Evolutionary conservation across 2,888 invertebrate genomes (phyloP), one percentile per base, ranked within the genome.

Genomic region (Diarsia brunnea): DNA sequence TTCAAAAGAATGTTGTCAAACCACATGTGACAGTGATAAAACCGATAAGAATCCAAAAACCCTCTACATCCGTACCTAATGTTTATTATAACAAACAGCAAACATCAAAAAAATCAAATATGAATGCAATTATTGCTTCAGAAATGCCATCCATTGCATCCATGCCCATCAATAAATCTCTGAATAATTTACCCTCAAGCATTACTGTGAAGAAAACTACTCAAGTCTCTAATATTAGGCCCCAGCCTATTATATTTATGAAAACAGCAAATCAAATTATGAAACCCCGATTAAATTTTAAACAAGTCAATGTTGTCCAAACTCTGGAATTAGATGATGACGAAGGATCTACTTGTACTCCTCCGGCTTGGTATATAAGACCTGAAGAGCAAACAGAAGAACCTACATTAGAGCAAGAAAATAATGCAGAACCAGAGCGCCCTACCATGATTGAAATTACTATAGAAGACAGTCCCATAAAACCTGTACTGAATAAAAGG

Each of bases 381-480:
- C 96, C 96, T n/a, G 96, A 96, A 85, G 94, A 96, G 69, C 90
- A 90, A 78, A 79, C 73, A 24, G 71, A 84, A 47, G 8, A 64
- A 69, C 19, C 70, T 75, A 72, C 79, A 55, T 68, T 91, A 63
- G 92, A 95, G 81, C 84, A 91, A 73, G 84, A 91, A 79, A 96
- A 96, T 84, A 95, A 95, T 87, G 91, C 89, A 83, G 95, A 96
- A 82, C 95, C 95, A 67, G 91, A 92, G 45, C 60, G 76, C 45
- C 71, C 79, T 4, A 90, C 91, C 8, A 91, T 91, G 81, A 91
- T 95, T 72, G 96, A 96, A 92, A 96, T 96, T 38, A 94, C 93
- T 49, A 96, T 96, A 86, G 96, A 96, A 84, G 95, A 96, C 81
- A 96, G 95, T 84, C 96, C 96, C 24, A 86, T 95, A 8, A 96